Conservation (phyloP, 2,888 invertebrate genomes). For the Xiphydria camelus region DNA sequence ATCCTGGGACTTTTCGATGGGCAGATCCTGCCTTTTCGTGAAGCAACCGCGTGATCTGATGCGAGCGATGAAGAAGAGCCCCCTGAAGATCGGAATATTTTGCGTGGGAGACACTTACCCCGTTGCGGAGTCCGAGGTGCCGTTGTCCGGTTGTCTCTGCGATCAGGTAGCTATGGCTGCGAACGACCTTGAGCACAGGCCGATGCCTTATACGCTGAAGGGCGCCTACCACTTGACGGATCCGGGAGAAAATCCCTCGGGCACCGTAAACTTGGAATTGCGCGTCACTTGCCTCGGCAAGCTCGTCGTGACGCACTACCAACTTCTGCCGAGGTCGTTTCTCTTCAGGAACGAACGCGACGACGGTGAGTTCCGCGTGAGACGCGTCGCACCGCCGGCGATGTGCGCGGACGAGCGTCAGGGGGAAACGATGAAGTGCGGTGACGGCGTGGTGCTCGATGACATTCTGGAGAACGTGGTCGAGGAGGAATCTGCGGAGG, state of each 20-base stretch:
- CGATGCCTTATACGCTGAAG: slow-evolving; percentile 41
- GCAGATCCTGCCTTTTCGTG: slow-evolving; percentile 47
- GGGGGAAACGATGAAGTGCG: slow-evolving; percentile 8
- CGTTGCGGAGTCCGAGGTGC: slow-evolving; percentile 43
- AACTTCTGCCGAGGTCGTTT: slow-evolving; percentile 35
- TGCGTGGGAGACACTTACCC: slow-evolving; percentile 48
- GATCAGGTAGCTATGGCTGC: slow-evolving; percentile 49
- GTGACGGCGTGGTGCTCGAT: slow-evolving; percentile 16
- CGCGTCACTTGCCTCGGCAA: slow-evolving; percentile 44
- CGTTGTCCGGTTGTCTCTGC: slow-evolving; percentile 47
- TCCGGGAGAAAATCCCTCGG: slow-evolving; percentile 46
- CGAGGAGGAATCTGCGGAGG: no score
- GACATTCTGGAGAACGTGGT: slow-evolving; percentile 3
- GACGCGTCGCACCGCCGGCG: slow-evolving; percentile 25
- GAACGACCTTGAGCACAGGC: slow-evolving; percentile 44
- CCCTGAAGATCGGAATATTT: slow-evolving; percentile 46
- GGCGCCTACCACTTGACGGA: slow-evolving; percentile 40
- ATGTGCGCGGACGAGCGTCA: slow-evolving; percentile 10
- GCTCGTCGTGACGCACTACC: slow-evolving; percentile 41
- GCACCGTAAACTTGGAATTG: slow-evolving; percentile 40
- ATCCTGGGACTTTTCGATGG: slow-evolving; percentile 37
- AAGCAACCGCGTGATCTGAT: slow-evolving; percentile 46
- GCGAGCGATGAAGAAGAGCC: slow-evolving; percentile 35
- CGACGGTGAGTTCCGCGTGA: slow-evolving; percentile 37
- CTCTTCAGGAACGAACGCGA: slow-evolving; percentile 36